Evolutionary conservation across 2,113 vertebrate species (phyloP), one percentile per base, ranked within the genome.

Genomic region (Glareola pratincola): DNA sequence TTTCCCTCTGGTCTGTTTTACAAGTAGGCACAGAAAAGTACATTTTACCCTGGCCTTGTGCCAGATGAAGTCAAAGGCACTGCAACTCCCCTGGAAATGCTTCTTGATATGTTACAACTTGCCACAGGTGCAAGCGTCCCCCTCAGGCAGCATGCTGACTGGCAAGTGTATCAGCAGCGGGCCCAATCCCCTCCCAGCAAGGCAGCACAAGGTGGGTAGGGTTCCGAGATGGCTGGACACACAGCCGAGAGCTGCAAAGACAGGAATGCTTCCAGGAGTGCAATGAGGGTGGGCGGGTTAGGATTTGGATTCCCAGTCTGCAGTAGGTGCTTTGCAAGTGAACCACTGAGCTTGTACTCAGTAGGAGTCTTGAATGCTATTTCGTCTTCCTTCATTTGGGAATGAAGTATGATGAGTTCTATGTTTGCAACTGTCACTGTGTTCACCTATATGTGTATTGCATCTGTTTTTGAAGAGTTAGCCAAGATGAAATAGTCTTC

Each of bases 101-200:
- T 27, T 37, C 4, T 30, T 37, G 39, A 1, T 12, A 9, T 17
- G 73, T 18, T 13, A 15, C 37, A 43, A 2, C 8, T 13, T 5
- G 12, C 39, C 39, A 19, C 17, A 2, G 0, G 0, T 5, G 47
- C 47, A 6, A 37, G n/a, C 12, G n/a, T 21, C 43, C 60, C 37
- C 54, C 37, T 17, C 2, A 0, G 29, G 56, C 48, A 45, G 41
- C 7, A 0, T 7, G 19, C 50, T 69, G 67, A 36, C 18, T 19
- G 48, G 12, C 54, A 20, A 7, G 13, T 51, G 5, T 27, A 27
- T 7, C 7, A 2, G 32, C 24, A 62, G n/a, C 9, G 45, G 59
- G 34, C 29, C 34, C 12, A 9, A 29, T 62, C 8, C n/a, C 6
- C 14, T 24, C 12, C 37, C 41, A 54, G 51, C 27, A 37, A 39